phyloP scores from a whole-genome alignment of 1,140 invertebrate species.

The Homarus americanus region DNA sequence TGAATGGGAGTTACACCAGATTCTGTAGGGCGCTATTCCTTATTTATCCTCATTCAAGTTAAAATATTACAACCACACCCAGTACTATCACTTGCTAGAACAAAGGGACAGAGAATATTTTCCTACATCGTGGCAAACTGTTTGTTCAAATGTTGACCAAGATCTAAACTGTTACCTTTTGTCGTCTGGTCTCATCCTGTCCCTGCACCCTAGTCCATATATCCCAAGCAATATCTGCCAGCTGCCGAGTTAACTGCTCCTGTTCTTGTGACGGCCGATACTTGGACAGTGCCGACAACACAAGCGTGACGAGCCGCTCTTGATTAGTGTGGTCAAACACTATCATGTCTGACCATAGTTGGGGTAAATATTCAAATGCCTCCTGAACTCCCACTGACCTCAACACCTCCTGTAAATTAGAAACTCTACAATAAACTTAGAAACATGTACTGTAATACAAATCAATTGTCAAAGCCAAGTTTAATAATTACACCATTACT shows the following conservation, averaged over 20 bases:
- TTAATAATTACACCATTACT: too few relatives aligned
- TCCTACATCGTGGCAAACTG: too few relatives aligned
- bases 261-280: constrained; percentile 79
- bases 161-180: constrained; percentile 38
- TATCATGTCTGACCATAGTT: constrained; percentile 88
- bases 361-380: constrained; percentile 83
- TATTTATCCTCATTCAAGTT: too few relatives aligned
- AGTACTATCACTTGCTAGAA: too few relatives aligned
- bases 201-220: constrained; percentile 80
- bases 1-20: too few relatives aligned
- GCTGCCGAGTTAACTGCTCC: constrained; percentile 78
- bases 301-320: constrained; percentile 80
- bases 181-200: constrained; percentile 21
- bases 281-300: constrained; percentile 81
- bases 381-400: constrained; percentile 83
- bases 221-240: constrained; percentile 80
- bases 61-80: too few relatives aligned
- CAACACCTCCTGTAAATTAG: constrained; percentile 78
- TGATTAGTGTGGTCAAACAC: constrained; percentile 83
- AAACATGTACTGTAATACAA: too few relatives aligned
- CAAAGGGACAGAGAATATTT: too few relatives aligned
- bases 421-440: neutral
- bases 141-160: too few relatives aligned
- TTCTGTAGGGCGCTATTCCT: too few relatives aligned
- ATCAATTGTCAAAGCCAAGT: too few relatives aligned